Evolutionary conservation across 2,113 vertebrate genomes (phyloP).

Genomic region (Mugil cephalus): DNA sequence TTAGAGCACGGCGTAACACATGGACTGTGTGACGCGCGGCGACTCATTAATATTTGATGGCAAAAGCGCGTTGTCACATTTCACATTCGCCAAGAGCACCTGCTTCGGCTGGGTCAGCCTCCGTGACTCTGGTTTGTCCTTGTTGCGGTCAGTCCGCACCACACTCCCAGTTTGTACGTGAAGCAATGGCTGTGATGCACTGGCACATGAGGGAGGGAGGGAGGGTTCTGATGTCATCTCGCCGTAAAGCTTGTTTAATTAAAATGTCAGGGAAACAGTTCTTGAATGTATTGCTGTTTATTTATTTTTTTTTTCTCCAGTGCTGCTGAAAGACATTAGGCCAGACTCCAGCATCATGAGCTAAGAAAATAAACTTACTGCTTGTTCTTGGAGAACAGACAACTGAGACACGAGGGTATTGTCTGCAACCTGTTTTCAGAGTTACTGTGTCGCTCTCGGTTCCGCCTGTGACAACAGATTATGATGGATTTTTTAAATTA

Average conservation of each 20-base stretch:
- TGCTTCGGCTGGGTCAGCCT: conserved; percentile 50
- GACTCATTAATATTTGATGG: conserved; percentile 77
- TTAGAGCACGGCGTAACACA: conserved; percentile 41
- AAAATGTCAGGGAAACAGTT: conserved; percentile 28
- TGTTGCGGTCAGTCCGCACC: conserved; percentile 28
- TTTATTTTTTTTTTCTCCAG: background rate
- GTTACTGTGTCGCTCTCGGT: conserved; percentile 32
- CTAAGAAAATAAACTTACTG: conserved; percentile 13
- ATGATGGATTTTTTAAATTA: conserved; percentile 66
- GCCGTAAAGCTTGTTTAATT: conserved; percentile 21
- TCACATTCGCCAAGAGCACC: conserved; percentile 53
- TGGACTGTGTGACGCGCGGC: conserved; percentile 12
- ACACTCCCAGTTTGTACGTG: background rate
- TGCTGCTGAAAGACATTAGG: conserved; percentile 1
- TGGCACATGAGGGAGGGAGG: background rate
- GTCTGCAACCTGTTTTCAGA: conserved; percentile 27
- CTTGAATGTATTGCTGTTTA: conserved; percentile 14
- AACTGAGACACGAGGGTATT: conserved; percentile 19
- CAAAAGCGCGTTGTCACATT: conserved; percentile 52
- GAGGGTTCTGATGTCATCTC: conserved; percentile 30
- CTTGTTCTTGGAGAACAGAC: conserved; percentile 27
- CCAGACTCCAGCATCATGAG: background rate
- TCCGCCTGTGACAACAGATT: conserved; percentile 41
- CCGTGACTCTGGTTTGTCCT: conserved; percentile 61
- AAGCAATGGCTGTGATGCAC: conserved; percentile 18